Evolutionary conservation across 1,140 invertebrate species (phyloP), one percentile per base, ranked within the genome.

Genomic region (Uloborus diversus): DNA sequence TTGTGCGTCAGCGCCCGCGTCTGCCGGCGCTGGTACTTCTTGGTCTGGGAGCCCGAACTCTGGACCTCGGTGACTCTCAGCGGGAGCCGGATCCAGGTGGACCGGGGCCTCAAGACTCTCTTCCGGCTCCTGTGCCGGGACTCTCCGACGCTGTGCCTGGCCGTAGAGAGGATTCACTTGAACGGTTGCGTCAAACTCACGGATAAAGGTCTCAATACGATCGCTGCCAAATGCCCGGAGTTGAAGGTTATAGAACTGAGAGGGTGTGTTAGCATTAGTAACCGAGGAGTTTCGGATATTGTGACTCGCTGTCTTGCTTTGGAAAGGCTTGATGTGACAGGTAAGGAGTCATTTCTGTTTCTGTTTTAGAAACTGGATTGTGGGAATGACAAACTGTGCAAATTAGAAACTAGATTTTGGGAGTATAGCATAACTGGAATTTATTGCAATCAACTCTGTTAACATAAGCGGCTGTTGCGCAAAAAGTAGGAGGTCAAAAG

Each of bases 1-100:
- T 86, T 96, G 35, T 94, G 93, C 83, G 89, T 90, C 23, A 90
- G 93, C 85, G 92, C 94, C 0, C 89, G 93, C 13, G 94, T 96
- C 0, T 96, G 94, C 83, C 87, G 93, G 28, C 84, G 87, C 42
- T 95, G 95, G 88, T 93, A 94, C 85, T 88, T 91, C 53, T 89
- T 96, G 25, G 93, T 92, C 17, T 95, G 94, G 94, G 91, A 92
- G 14, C 93, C 93, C 4, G 86, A 89, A 1, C 87, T 96, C 1
- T 96, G 94, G 94, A 89, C 91, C 69, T 89, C 88, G 25, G 91
- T 94, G 49, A 89, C 88, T 4, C 86, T 94, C 33, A 88, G 89
- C 42, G 91, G 91, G 37, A 91, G 91, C 80, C 86, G 87, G 42
- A 85, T 92, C 1, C 90, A 90, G 80, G 91, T 91, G 0, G 92